Evolutionary conservation across 2,797 vertebrate species (phyloP).

Genomic region (Trematocara caparti): DNA sequence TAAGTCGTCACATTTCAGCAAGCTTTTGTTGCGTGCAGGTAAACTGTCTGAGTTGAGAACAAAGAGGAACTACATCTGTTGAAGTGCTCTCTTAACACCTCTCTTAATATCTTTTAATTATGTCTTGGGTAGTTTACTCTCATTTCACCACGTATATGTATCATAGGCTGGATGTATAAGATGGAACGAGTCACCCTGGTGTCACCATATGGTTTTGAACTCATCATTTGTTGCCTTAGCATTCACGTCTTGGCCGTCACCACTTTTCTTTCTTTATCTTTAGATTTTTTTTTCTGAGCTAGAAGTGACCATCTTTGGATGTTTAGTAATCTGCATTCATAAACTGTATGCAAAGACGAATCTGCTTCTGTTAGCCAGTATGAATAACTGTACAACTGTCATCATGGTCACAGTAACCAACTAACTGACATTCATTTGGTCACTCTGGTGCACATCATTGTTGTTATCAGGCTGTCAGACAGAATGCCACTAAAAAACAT

Average conservation of each 20-base stretch:
- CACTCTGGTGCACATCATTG: background rate
- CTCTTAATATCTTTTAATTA: background rate
- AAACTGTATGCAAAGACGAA: background rate
- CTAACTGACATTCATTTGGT: background rate
- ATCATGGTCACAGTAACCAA: background rate
- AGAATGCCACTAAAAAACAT: background rate
- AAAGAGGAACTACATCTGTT: background rate
- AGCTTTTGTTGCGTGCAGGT: background rate
- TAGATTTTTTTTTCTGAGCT: rapidly evolving
- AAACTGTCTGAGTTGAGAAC: background rate
- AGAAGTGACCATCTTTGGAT: background rate
- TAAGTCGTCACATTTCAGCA: background rate
- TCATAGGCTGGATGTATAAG: background rate
- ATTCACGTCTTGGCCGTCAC: rapidly evolving
- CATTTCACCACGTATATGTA: background rate
- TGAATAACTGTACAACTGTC: background rate
- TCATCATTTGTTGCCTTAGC: background rate
- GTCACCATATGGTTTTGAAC: background rate
- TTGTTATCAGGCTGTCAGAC: background rate
- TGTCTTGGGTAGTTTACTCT: rapidly evolving
- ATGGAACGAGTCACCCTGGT: background rate
- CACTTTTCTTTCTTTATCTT: background rate
- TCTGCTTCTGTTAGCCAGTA: background rate
- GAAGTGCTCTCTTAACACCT: background rate
- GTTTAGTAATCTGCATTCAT: background rate